Evolutionary conservation across 2,888 invertebrate genomes (phyloP).

Genomic region (Antheraea yamamai): DNA sequence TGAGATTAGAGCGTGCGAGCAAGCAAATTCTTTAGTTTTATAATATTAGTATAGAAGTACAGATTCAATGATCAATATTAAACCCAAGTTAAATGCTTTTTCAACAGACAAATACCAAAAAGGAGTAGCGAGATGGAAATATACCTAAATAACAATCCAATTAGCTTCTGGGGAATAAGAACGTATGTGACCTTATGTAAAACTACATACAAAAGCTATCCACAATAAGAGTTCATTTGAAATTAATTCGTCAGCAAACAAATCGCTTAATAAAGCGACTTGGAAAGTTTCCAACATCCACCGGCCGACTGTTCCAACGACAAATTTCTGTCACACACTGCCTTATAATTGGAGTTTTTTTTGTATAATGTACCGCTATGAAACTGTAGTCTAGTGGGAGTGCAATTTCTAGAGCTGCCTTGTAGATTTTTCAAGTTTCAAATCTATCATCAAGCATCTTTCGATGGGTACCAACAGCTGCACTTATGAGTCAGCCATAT

Average conservation of each 20-base stretch:
- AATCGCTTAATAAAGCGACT: slow-evolving; percentile 43
- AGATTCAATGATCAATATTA: not conserved
- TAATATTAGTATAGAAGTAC: no score
- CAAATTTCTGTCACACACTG: not conserved
- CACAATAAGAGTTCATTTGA: slow-evolving; percentile 26
- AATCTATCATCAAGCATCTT: not conserved
- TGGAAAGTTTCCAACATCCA: slow-evolving; percentile 36
- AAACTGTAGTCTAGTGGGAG: not conserved
- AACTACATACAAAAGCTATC: not conserved
- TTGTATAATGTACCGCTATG: not conserved
- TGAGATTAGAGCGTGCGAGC: no score
- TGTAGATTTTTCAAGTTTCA: not conserved
- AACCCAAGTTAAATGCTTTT: not conserved
- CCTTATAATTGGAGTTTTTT: not conserved
- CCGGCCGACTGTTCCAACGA: slow-evolving; percentile 1
- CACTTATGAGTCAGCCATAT: not conserved
- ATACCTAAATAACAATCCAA: not conserved
- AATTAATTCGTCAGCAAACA: slow-evolving; percentile 43
- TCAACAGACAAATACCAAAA: no score
- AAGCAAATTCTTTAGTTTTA: no score
- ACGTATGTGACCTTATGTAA: not conserved
- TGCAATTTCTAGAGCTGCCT: not conserved
- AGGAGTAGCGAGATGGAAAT: not conserved
- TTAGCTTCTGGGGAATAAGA: not conserved
- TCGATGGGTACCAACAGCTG: not conserved